These are phyloP conservation scores for Falcunculus frontatus DNA, from an alignment of 2,113 vertebrate species.

Conservation along the genomic window DNA sequence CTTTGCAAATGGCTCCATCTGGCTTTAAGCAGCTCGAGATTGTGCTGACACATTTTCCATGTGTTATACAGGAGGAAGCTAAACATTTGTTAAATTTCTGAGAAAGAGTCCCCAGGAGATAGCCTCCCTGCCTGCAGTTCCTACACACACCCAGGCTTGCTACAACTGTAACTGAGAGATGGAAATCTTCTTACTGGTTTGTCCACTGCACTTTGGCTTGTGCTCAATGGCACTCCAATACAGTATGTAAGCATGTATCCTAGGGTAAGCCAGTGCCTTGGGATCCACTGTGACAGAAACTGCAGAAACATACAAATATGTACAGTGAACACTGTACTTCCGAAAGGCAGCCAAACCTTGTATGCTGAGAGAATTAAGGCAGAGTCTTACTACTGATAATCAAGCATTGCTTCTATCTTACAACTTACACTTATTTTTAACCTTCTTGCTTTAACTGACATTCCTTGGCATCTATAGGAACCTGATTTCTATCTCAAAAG, in stretches of 20 bases:
- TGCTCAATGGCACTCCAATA: background rate
- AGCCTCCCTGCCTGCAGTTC: background rate
- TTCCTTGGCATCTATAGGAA: background rate
- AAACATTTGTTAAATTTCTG: background rate
- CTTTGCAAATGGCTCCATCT: background rate
- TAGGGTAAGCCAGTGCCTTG: background rate
- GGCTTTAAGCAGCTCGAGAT: background rate
- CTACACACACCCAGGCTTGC: background rate
- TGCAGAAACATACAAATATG: background rate
- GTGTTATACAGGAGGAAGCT: background rate
- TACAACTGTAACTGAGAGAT: background rate
- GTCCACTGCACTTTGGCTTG: background rate
- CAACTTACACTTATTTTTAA: background rate
- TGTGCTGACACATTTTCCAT: background rate
- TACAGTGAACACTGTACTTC: background rate
- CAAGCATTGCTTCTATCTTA: background rate
- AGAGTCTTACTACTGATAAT: background rate
- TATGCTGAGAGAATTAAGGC: background rate
- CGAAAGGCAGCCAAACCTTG: background rate
- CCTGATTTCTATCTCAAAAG: background rate
- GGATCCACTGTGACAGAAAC: background rate
- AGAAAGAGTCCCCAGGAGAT: background rate
- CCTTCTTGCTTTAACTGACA: background rate
- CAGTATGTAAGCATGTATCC: rapidly evolving
- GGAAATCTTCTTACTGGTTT: background rate